A percentile compares a stretch with the other conserved stretches of the same genome.
Conservation (phyloP, 2,797 vertebrate genomes). For the Rallus crepitans region DNA sequence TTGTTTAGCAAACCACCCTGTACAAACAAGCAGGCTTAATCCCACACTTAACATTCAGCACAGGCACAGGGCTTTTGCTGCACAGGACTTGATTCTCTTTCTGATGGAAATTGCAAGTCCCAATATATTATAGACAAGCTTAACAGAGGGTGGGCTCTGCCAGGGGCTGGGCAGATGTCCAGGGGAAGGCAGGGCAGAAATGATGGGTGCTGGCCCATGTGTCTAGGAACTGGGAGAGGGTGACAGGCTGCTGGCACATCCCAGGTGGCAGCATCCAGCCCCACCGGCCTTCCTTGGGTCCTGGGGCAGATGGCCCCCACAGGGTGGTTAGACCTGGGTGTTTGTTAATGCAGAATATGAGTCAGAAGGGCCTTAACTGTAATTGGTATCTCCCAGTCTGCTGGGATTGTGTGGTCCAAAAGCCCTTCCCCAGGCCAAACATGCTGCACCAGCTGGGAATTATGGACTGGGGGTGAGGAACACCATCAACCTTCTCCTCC, state of each 20-base stretch:
- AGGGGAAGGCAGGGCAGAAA: not conserved
- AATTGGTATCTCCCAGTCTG: not conserved
- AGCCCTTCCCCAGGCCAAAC: not conserved
- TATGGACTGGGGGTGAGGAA: not conserved
- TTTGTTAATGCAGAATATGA: not conserved
- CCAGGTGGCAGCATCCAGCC: not conserved
- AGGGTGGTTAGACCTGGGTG: not conserved
- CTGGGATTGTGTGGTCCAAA: not conserved
- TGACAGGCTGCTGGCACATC: fast-evolving
- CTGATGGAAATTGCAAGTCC: not conserved
- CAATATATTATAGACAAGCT: not conserved
- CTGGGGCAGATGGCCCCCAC: not conserved
- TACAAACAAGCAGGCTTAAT: not conserved
- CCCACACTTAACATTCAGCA: not conserved
- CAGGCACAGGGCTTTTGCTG: not conserved
- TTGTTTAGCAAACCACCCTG: not conserved
- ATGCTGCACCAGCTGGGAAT: not conserved
- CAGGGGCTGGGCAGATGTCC: not conserved
- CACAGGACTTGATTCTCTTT: not conserved
- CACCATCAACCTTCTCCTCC: not conserved
- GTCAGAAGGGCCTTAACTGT: not conserved
- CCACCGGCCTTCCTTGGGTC: not conserved
- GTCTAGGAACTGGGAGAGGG: not conserved
- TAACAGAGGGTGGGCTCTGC: not conserved
- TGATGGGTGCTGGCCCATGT: not conserved